Evolutionary conservation across 2,888 invertebrate species (phyloP).

Genomic region (Lasioglossum vierecki): DNA sequence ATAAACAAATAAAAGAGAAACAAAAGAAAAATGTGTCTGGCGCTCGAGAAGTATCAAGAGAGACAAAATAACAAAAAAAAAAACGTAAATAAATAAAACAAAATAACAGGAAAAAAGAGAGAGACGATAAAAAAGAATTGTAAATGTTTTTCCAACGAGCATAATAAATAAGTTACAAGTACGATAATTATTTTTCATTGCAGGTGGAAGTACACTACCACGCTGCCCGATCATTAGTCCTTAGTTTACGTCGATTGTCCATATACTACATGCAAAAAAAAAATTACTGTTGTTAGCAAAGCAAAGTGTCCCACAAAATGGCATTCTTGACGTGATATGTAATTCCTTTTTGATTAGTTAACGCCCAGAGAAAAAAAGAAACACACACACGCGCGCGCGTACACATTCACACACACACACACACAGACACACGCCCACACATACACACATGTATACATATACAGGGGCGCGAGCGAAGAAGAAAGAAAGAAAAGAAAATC

Average conservation of each 20-base stretch:
- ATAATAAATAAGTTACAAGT: conserved; percentile 9
- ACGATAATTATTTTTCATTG: conserved; percentile 59
- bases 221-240: conserved; percentile 83
- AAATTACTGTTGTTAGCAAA: conserved; percentile 82
- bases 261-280: conserved; percentile 78
- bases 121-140: not conserved
- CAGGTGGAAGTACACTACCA: conserved; percentile 82
- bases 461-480: conserved; percentile 54
- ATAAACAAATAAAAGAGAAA: not conserved
- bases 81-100: not conserved
- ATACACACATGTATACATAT: not conserved
- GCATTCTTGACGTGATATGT: conserved; percentile 77
- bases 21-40: not conserved
- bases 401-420: not conserved
- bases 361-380: conserved; percentile 66
- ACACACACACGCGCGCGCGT: not conserved
- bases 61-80: not conserved
- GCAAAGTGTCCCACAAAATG: conserved; percentile 75
- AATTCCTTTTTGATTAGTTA: conserved; percentile 77
- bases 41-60: not conserved
- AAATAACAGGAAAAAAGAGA: not conserved
- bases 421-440: not conserved
- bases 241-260: conserved; percentile 83
- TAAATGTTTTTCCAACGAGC: not conserved
- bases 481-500: conserved; percentile 38